These are phyloP conservation scores for Oscheius myriophilus DNA, from an alignment of 2,888 invertebrate species.

Conservation along the genomic window DNA sequence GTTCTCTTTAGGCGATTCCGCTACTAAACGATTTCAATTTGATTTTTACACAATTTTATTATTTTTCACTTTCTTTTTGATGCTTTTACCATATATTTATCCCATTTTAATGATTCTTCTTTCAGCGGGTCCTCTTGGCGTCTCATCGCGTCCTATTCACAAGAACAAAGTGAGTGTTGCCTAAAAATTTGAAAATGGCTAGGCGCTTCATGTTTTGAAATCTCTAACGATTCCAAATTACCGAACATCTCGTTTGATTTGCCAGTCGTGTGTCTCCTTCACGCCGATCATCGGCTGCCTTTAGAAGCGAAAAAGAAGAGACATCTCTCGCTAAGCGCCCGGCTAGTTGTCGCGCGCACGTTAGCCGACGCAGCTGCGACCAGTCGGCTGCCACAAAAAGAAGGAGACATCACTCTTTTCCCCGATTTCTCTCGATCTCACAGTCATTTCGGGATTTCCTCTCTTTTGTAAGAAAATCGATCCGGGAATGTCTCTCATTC, in stretches of 20 bases:
- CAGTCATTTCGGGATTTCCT: no score
- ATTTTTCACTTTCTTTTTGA: no score
- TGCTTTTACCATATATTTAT: no score
- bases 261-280: constrained; percentile 1
- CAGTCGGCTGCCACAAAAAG: constrained; percentile 27
- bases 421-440: not conserved
- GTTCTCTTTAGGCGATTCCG: no score
- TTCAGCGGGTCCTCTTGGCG: constrained; percentile 1
- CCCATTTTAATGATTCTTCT: not conserved
- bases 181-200: not conserved
- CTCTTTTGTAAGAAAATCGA: no score
- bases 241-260: constrained; percentile 8
- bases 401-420: not conserved
- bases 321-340: constrained; percentile 7
- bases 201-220: no score
- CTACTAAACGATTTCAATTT: no score
- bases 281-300: constrained; percentile 9
- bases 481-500: not conserved
- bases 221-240: no score
- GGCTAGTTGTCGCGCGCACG: constrained; percentile 20
- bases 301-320: constrained; percentile 34
- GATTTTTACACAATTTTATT: no score
- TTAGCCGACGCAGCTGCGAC: constrained; percentile 11
- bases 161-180: not conserved
- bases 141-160: constrained; percentile 5